These are phyloP conservation scores for Ptiloglossa arizonensis DNA, from an alignment of 1,140 invertebrate species.

Conservation along the genomic window DNA sequence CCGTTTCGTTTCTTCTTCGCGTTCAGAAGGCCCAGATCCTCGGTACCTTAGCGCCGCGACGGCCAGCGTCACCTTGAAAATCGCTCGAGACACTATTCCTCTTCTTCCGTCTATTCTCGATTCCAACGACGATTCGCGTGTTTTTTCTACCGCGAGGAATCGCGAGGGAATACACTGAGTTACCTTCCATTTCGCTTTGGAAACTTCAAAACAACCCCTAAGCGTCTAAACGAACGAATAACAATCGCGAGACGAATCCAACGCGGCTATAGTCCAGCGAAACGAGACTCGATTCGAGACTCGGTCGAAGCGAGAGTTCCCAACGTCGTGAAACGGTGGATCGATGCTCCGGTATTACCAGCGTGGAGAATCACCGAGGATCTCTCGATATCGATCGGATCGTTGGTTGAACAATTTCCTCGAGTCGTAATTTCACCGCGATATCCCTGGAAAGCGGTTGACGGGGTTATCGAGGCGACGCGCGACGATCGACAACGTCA, in stretches of 20 bases:
- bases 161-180: slow-evolving; percentile 54
- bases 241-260: slow-evolving; percentile 37
- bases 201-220: slow-evolving; percentile 59
- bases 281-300: no score
- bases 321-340: no score
- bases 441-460: not conserved
- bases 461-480: slow-evolving; percentile 20
- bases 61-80: slow-evolving; percentile 34
- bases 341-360: no score
- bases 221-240: slow-evolving; percentile 60
- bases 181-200: slow-evolving; percentile 21
- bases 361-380: no score
- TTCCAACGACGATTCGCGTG: slow-evolving; percentile 64
- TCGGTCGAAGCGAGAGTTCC: no score
- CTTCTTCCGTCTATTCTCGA: slow-evolving; percentile 67
- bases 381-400: slow-evolving; percentile 43
- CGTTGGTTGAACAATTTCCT: slow-evolving; percentile 16
- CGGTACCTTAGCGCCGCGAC: slow-evolving; percentile 34
- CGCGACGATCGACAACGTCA: slow-evolving; percentile 16
- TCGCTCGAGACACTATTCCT: slow-evolving; percentile 70
- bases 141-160: slow-evolving; percentile 60
- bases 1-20: slow-evolving; percentile 41
- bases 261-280: slow-evolving; percentile 10
- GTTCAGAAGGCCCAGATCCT: slow-evolving; percentile 5
- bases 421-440: slow-evolving; percentile 5